phyloP scores from a whole-genome alignment of 1,140 invertebrate species.

The Drosophila asahinai region DNA sequence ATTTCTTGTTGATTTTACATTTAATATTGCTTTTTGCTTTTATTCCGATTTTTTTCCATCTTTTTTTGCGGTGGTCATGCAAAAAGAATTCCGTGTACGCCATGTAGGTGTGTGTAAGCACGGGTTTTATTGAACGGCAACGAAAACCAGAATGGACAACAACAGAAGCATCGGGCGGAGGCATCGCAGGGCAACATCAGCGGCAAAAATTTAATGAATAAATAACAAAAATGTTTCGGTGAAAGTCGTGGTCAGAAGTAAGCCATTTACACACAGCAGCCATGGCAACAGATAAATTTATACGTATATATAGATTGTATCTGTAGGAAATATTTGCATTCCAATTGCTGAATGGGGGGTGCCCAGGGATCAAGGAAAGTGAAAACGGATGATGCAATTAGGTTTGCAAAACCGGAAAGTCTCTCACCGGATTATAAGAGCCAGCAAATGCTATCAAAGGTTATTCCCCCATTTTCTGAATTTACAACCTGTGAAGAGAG shows the following conservation, averaged over 20 bases:
- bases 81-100: conserved; percentile 68
- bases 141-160: conserved; percentile 50
- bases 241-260: conserved; percentile 79
- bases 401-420: conserved; percentile 19
- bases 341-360: conserved; percentile 27
- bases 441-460: background rate
- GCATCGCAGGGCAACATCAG: conserved; percentile 46
- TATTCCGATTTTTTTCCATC: conserved; percentile 12
- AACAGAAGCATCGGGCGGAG: conserved; percentile 43
- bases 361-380: conserved; percentile 59
- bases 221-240: conserved; percentile 80
- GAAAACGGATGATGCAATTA: conserved; percentile 60
- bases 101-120: conserved; percentile 60
- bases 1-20: conserved; percentile 72
- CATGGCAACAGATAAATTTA: conserved; percentile 53
- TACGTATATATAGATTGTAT: conserved; percentile 3
- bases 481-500: too few species aligned
- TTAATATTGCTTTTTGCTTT: conserved; percentile 52
- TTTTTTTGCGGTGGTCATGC: conserved; percentile 56
- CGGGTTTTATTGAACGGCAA: conserved; percentile 45
- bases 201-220: conserved; percentile 81
- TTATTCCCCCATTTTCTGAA: background rate
- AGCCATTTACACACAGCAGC: conserved; percentile 69
- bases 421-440: background rate
- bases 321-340: conserved; percentile 51